Evolutionary conservation across 2,113 vertebrate genomes (phyloP).

Genomic region (Phodopus roborovskii): DNA sequence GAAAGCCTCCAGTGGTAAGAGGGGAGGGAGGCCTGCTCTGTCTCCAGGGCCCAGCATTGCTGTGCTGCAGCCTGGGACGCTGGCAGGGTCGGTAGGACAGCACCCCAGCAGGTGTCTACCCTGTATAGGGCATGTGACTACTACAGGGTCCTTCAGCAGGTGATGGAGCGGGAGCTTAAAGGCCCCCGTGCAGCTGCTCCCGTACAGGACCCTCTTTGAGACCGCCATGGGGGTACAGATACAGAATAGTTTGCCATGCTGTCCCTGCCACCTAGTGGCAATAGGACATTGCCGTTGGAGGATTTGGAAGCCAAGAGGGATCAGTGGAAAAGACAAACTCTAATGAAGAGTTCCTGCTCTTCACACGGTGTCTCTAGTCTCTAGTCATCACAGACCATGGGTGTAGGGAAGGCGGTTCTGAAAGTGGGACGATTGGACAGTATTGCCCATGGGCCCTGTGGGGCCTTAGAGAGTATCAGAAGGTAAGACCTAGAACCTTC

Average conservation of each 20-base stretch:
- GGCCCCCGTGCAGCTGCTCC: not conserved
- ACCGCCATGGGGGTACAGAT: not conserved
- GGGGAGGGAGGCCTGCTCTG: not conserved
- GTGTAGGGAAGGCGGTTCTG: not conserved
- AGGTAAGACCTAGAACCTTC: not conserved
- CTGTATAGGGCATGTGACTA: not conserved
- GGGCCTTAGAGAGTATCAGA: not conserved
- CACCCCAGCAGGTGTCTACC: not conserved
- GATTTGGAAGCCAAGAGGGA: not conserved
- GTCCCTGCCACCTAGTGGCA: not conserved
- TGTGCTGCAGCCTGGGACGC: not conserved
- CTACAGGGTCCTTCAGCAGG: not conserved
- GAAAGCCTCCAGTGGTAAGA: not conserved
- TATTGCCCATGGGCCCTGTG: not conserved
- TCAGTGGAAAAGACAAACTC: not conserved
- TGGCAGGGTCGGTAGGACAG: not conserved
- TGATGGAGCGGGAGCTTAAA: not conserved
- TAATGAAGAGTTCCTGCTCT: not conserved
- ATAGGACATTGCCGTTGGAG: not conserved
- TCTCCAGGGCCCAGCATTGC: not conserved
- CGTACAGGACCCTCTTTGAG: not conserved
- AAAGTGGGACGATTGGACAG: not conserved
- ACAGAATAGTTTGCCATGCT: not conserved
- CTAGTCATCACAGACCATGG: not conserved
- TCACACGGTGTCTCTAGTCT: not conserved